Conservation (phyloP, 2,113 vertebrate genomes). For the Lagopus muta region DNA sequence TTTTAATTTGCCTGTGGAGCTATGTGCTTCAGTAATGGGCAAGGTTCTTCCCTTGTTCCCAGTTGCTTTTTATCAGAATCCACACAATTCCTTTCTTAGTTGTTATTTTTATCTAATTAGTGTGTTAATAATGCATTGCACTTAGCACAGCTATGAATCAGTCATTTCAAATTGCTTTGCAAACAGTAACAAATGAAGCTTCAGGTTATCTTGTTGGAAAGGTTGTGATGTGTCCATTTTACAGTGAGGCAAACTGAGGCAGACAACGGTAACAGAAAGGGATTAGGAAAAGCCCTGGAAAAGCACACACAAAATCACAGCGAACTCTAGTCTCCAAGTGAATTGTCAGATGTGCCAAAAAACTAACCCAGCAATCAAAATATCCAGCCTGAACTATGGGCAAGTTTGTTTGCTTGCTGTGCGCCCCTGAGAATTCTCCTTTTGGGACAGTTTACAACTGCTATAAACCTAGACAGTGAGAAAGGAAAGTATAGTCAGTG, state of each 20-base stretch:
- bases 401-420: background rate
- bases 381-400: background rate
- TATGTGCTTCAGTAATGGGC: conserved; percentile 51
- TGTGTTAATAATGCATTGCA: conserved; percentile 5
- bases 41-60: conserved; percentile 55
- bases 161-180: background rate
- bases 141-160: conserved; percentile 23
- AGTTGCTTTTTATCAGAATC: conserved; percentile 52
- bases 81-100: conserved; percentile 6
- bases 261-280: background rate
- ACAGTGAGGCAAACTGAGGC: background rate
- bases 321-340: background rate
- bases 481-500: background rate
- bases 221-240: background rate
- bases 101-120: conserved; percentile 36
- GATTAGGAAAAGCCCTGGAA: conserved; percentile 4
- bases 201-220: background rate
- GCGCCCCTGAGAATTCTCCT: background rate
- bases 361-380: background rate
- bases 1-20: conserved; percentile 76
- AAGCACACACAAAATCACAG: background rate
- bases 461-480: background rate
- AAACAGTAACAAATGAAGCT: background rate
- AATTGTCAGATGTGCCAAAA: background rate
- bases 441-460: background rate